A percentile compares a stretch with the other conserved stretches of the same genome.
Evolutionary conservation across 2,888 invertebrate genomes (phyloP).

Genomic region (Andricus curvator): DNA sequence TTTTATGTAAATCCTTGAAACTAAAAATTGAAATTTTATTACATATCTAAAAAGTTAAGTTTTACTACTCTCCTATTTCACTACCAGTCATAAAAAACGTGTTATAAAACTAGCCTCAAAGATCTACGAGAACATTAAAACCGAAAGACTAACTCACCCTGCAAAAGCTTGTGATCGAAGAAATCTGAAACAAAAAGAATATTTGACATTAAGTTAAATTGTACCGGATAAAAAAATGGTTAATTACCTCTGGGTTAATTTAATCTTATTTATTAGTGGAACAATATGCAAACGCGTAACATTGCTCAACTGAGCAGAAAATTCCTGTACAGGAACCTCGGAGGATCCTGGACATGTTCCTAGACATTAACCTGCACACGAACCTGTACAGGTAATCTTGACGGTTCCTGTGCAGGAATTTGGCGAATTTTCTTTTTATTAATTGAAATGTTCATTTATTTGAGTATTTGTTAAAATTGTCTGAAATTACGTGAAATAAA

Average conservation of each 20-base stretch:
- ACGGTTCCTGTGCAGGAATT: too few species aligned
- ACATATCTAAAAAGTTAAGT: conserved; percentile 16
- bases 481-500: too few species aligned
- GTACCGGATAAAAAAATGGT: neutral
- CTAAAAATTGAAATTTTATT: conserved; percentile 7
- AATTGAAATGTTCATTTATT: too few species aligned
- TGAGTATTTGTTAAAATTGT: too few species aligned
- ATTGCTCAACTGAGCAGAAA: too few species aligned
- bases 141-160: conserved; percentile 82
- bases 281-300: too few species aligned
- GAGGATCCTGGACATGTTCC: too few species aligned
- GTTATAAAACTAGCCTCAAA: neutral
- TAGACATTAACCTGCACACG: too few species aligned
- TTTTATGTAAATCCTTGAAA: neutral
- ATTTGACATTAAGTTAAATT: neutral
- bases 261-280: too few species aligned
- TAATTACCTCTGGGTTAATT: neutral
- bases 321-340: too few species aligned
- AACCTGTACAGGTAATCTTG: too few species aligned
- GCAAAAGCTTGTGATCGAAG: conserved; percentile 92
- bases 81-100: neutral
- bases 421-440: too few species aligned
- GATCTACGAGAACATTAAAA: conserved; percentile 31
- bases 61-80: conserved; percentile 37
- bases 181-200: conserved; percentile 85